Conservation (phyloP, 2,888 invertebrate genomes). For the Lepeophtheirus nordmannii region DNA sequence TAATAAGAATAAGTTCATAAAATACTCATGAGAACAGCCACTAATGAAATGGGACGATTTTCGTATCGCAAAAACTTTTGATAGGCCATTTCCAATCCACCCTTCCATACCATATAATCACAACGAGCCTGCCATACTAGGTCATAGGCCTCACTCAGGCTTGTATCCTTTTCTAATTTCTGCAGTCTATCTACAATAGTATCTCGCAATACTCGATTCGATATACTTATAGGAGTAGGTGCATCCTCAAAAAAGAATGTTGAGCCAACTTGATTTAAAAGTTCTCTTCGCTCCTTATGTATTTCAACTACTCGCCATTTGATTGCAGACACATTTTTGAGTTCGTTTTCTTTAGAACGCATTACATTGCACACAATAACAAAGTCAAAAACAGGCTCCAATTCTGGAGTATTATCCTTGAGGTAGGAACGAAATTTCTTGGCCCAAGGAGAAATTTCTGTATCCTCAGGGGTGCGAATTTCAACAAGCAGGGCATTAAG, state of each 20-base stretch:
- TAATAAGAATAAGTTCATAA: background rate
- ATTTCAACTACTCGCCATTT: background rate
- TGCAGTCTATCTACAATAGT: background rate
- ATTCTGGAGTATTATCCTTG: background rate
- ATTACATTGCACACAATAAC: background rate
- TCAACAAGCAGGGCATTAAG: background rate
- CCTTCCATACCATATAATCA: background rate
- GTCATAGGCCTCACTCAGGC: background rate
- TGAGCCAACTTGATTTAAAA: background rate
- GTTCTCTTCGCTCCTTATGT: background rate
- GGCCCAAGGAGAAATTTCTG: background rate
- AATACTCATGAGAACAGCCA: background rate
- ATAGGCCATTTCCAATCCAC: background rate
- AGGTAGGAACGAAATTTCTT: constrained; percentile 7
- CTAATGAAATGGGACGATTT: background rate
- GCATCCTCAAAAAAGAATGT: background rate
- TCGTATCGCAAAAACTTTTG: background rate
- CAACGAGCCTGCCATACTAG: background rate
- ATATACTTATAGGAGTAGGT: too few relatives aligned
- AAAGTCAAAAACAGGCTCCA: background rate
- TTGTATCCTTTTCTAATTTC: background rate
- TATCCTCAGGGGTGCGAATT: background rate
- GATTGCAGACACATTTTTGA: background rate
- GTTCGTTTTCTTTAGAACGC: background rate
- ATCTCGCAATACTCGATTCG: too few relatives aligned